A percentile compares a stretch with the other conserved stretches of the same genome.
phyloP scores from a whole-genome alignment of 2,113 vertebrate genomes.

The western clawed frog (Xenopus tropicalis) region DNA sequence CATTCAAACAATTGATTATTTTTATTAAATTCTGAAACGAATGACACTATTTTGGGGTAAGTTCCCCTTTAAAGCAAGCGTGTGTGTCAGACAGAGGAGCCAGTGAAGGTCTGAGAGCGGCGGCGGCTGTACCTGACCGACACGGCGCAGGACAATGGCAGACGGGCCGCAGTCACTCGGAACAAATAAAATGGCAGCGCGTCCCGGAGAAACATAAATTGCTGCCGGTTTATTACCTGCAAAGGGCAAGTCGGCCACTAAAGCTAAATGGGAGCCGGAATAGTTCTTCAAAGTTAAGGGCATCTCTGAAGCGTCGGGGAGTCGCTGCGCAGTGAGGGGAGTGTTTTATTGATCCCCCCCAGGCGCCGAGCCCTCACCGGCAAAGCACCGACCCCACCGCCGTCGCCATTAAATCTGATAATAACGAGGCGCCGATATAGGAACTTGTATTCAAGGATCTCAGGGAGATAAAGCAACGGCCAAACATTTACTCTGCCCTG shows the following conservation, averaged over 20 bases:
- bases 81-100: no score
- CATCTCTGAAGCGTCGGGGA: background rate
- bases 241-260: conserved; percentile 5
- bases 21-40: no score
- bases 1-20: no score
- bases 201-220: background rate
- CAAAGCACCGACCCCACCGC: background rate
- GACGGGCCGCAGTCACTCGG: no score
- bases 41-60: no score
- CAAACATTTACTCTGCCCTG: conserved; percentile 4
- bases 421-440: background rate
- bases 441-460: background rate
- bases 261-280: background rate
- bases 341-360: no score
- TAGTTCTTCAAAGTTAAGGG: background rate
- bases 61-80: no score
- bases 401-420: background rate
- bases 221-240: background rate
- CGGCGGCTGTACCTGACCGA: no score
- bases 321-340: no score
- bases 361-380: no score
- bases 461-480: background rate
- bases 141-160: no score
- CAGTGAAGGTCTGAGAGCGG: no score
- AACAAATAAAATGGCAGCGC: background rate